Evolutionary conservation across 1,140 invertebrate genomes (phyloP).

Genomic region (Drosophila quadrilineata): DNA sequence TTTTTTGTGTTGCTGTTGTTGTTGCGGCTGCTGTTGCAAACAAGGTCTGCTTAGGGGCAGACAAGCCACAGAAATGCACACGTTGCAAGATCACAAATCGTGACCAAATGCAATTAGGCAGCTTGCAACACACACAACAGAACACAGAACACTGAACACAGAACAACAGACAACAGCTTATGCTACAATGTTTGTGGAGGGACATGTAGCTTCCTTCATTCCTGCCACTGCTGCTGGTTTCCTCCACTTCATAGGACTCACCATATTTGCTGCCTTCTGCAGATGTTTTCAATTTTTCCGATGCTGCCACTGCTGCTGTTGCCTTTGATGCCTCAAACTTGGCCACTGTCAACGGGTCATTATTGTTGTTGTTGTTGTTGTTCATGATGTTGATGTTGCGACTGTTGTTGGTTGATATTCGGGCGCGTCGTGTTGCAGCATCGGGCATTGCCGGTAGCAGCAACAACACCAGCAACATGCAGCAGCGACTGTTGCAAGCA

Average conservation of each 20-base stretch:
- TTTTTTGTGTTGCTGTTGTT: slow-evolving; percentile 13
- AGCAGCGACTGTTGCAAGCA: slow-evolving; percentile 31
- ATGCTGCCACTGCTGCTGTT: slow-evolving; percentile 38
- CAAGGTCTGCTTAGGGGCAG: slow-evolving; percentile 27
- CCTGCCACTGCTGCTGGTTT: not conserved
- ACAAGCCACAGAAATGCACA: slow-evolving; percentile 34
- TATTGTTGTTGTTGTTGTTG: slow-evolving; percentile 16
- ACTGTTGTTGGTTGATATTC: slow-evolving; percentile 21
- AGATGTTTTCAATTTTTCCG: too few species aligned
- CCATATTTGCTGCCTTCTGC: slow-evolving; percentile 65
- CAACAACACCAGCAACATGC: slow-evolving; percentile 40
- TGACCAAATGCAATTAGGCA: slow-evolving; percentile 77
- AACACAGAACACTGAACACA: slow-evolving; percentile 21
- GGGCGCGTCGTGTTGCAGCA: slow-evolving; percentile 35
- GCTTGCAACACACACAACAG: slow-evolving; percentile 23
- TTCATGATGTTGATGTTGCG: slow-evolving; percentile 2
- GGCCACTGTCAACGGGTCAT: slow-evolving; percentile 29
- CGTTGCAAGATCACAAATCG: slow-evolving; percentile 51
- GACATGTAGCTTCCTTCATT: slow-evolving; percentile 1
- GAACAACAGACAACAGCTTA: not conserved
- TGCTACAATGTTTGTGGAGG: not conserved
- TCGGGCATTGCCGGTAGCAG: slow-evolving; percentile 48
- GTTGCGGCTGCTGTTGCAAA: slow-evolving; percentile 15
- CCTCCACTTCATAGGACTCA: slow-evolving; percentile 56
- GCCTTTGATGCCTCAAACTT: slow-evolving; percentile 13